Evolutionary conservation across 92 coral and sea anemone genomes (phyloP), one percentile per base, ranked within the genome.

Genomic region (Parazoanthus darwini): DNA sequence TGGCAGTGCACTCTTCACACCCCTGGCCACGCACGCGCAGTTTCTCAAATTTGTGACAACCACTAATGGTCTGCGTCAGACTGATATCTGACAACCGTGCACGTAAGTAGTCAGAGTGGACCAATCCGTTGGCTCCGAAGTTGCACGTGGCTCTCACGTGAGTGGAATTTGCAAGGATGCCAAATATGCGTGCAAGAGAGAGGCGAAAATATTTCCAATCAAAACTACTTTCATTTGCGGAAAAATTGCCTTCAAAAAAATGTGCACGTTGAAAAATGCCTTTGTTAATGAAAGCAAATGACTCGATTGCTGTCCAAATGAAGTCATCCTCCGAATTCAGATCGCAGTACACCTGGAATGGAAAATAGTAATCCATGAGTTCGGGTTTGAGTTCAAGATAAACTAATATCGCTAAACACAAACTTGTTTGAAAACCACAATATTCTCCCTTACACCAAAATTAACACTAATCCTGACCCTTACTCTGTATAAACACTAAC

Each of bases 101-200:
- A 5, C 75, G 75, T 15, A 70, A n/a, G 75, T 70, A 70, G 33
- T 70, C 75, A 15, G 75, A 70, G 75, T 25, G 33, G 0, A 7
- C 3, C 36, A 72, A 72, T 26, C 77, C 22, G 42, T 16, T 38
- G 36, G 77, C 42, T 29, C 9, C 37, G 77, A 72, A 72, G 16
- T 72, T 72, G 42, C 77, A 72, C 18, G 77, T 72, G 33, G 77
- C 77, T 29, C 77, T 35, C 42, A 72, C 37, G 42, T 72, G 77
- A 18, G 39, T 72, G 0, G 77, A 72, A 0, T 1, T 72, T 72
- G 14, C 33, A 35, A 18, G 37, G 16, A 72, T 6, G 5, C 37
- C 77, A 16, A 72, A 8, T n/a, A n/a, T n/a, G 77, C 9, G 77
- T 26, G 4, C 39, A 33, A 72, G 18, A 72, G 77, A 72, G 42